These are phyloP conservation scores for Lithophane ornitopus DNA, from an alignment of 2,888 invertebrate genomes.

Conservation along the genomic window DNA sequence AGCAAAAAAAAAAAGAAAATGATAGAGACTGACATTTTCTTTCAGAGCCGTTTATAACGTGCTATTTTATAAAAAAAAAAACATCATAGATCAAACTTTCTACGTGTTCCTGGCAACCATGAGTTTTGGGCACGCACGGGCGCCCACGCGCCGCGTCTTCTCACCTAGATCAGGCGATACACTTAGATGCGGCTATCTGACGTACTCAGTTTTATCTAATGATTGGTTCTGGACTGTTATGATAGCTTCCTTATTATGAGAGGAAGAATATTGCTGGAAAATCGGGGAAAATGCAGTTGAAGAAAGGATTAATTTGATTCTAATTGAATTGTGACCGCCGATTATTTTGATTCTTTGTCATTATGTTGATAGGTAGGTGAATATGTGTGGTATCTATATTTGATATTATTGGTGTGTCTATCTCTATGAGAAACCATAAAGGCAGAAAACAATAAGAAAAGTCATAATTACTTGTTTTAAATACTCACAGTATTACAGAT, in stretches of 20 bases:
- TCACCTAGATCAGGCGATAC: constrained; percentile 55
- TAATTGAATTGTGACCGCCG: too few species aligned
- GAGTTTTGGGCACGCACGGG: constrained; percentile 53
- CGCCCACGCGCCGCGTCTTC: constrained; percentile 54
- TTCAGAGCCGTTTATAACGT: neutral
- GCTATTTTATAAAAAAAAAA: constrained; percentile 6
- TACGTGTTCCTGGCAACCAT: constrained; percentile 51
- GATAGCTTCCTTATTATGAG: constrained; percentile 33
- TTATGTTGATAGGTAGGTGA: too few species aligned
- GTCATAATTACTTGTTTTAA: too few species aligned
- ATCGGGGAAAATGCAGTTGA: neutral
- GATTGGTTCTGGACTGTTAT: constrained; percentile 49
- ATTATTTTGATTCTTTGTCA: too few species aligned
- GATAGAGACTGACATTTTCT: neutral
- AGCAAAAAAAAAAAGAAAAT: neutral
- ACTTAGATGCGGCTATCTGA: constrained; percentile 40
- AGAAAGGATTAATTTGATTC: neutral
- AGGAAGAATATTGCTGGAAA: neutral
- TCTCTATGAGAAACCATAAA: too few species aligned
- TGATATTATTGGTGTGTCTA: too few species aligned
- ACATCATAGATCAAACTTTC: neutral
- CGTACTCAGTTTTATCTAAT: constrained; percentile 50
- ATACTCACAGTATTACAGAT: too few species aligned
- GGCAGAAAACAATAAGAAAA: too few species aligned
- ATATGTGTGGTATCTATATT: too few species aligned